Conservation (phyloP, 2,113 vertebrate species). For the Microcebus griseorufus region DNA sequence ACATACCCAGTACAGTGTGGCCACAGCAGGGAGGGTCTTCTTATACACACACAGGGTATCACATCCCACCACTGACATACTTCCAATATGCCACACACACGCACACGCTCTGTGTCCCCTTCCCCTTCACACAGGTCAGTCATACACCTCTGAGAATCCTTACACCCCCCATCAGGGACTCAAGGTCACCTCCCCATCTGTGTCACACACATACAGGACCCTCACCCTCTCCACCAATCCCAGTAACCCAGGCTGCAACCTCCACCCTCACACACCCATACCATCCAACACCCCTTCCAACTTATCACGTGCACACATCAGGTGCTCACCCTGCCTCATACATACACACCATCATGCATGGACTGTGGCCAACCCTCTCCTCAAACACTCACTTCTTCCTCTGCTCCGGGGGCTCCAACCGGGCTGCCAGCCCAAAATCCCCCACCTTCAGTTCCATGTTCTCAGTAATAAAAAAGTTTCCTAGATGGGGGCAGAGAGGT, state of each 20-base stretch:
- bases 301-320: slow-evolving; percentile 14
- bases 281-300: background rate
- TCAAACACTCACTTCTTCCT: slow-evolving; percentile 93
- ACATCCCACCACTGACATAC: background rate
- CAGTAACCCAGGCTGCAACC: background rate
- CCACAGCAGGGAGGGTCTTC: slow-evolving; percentile 17
- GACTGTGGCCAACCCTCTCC: background rate
- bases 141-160: background rate
- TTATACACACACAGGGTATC: background rate
- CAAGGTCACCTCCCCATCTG: background rate
- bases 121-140: background rate
- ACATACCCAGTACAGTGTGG: background rate
- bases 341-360: background rate
- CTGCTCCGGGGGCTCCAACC: slow-evolving; percentile 92
- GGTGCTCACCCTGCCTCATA: slow-evolving; percentile 28
- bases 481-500: slow-evolving; percentile 75
- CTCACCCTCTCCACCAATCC: background rate
- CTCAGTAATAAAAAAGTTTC: slow-evolving; percentile 99
- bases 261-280: background rate
- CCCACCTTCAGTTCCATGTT: slow-evolving; percentile 98
- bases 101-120: background rate
- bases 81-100: background rate
- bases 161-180: background rate
- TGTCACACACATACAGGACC: background rate
- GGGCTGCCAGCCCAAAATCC: slow-evolving; percentile 96